A percentile compares a stretch with the other conserved stretches of the same genome.
These are phyloP conservation scores for Ctenomys sociabilis DNA, from an alignment of 2,113 vertebrate genomes.

Conservation along the genomic window DNA sequence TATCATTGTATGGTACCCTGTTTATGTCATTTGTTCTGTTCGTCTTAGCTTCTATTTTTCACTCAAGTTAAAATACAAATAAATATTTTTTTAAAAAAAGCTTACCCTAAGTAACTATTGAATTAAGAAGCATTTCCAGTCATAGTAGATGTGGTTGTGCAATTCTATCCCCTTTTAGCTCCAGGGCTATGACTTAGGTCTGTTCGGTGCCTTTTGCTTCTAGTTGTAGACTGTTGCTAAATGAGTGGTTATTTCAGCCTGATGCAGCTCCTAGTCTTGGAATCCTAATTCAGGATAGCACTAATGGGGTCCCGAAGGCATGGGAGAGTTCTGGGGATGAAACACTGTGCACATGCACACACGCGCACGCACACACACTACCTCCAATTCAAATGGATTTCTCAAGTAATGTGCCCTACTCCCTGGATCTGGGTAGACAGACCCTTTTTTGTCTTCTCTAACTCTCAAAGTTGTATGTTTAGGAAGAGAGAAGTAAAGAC, in stretches of 20 bases:
- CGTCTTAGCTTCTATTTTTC: no score
- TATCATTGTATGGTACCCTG: no score
- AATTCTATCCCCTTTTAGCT: background rate
- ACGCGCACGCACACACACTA: background rate
- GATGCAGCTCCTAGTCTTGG: background rate
- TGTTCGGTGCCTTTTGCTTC: background rate
- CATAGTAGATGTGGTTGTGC: background rate
- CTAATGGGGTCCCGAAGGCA: background rate
- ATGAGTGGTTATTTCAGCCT: background rate
- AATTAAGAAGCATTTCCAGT: background rate
- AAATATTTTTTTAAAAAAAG: no score
- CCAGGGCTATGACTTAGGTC: background rate
- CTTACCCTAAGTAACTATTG: background rate
- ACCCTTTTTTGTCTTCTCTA: background rate
- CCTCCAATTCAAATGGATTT: background rate
- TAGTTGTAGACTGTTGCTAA: background rate
- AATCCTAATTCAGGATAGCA: background rate
- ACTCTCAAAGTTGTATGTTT: background rate
- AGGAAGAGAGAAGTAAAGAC: background rate
- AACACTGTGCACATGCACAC: background rate
- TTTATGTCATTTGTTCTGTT: no score
- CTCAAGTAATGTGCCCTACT: background rate
- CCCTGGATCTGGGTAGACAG: background rate
- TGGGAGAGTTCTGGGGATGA: background rate
- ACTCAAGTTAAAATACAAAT: no score